Evolutionary conservation across 2,797 vertebrate genomes (phyloP), one percentile per base, ranked within the genome.

Genomic region (Labroides dimidiatus): DNA sequence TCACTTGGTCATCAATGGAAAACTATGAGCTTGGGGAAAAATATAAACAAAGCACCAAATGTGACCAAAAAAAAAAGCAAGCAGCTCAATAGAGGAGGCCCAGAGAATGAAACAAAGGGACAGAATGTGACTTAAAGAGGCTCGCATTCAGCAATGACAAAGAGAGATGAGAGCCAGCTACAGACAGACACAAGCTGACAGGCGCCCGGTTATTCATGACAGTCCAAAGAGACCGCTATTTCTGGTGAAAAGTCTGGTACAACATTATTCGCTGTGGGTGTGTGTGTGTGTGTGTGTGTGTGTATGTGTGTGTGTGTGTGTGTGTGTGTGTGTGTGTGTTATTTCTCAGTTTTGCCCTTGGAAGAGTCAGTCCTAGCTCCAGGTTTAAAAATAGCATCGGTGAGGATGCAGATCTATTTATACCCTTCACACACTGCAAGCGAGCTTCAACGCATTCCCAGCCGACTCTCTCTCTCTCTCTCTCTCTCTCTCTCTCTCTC

Each of bases 331-430:
- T 47, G 44, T 21, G 23, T 44, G 55, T 39, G 60, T 65, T 71
- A 53, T 24, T 30, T 69, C 67, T 66, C 53, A 72, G 64, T 76
- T 81, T 84, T 84, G 82, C 87, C 91, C 87, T 91, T 85, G 71
- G 81, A 84, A 75, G 72, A 92, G 84, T 85, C 84, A 91, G 84
- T 84, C 87, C 88, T 78, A 77, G 84, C 80, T 89, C 75, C 63
- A 60, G 80, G 74, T 89, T 76, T 89, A 89, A 90, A 92, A 92
- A 92, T 91, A 92, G 88, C 84, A 84, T 57, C 81, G 80, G 78
- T 81, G 84, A 84, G 75, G 80, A 89, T 86, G 88, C 80, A 84
- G 82, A 80, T 82, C 89, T 93, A 93, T 93, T 93, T 93, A 91
- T 94, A 93, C 77, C 78, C 85, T 76, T 82, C 75, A 82, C 87